Conservation (phyloP, 23 tunicate species). For the Ascidia mentula region DNA sequence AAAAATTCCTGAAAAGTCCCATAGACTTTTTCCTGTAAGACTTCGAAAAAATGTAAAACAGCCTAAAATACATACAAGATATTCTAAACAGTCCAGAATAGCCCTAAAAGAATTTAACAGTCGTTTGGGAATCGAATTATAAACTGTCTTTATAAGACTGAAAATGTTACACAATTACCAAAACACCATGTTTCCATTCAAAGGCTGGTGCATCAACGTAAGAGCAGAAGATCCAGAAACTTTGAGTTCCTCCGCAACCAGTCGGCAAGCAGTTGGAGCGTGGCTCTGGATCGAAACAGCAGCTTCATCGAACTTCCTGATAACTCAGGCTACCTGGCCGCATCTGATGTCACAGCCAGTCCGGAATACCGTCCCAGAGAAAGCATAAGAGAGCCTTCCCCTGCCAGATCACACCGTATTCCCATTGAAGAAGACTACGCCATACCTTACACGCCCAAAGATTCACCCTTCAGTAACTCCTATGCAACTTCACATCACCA, state of each 20-base stretch:
- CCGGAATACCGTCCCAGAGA: not conserved
- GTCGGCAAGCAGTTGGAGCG: not conserved
- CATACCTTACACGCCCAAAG: not conserved
- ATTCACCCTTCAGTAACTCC: too few relatives aligned
- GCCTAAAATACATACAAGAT: too few relatives aligned
- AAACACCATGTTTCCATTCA: not conserved
- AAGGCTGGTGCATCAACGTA: not conserved
- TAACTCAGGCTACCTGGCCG: not conserved
- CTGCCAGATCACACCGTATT: not conserved
- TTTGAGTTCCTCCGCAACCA: not conserved
- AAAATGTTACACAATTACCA: too few relatives aligned
- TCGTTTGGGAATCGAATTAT: too few relatives aligned
- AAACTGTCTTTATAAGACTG: too few relatives aligned
- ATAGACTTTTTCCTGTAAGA: too few relatives aligned
- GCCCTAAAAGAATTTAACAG: too few relatives aligned
- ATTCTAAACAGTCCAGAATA: too few relatives aligned
- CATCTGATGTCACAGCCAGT: not conserved
- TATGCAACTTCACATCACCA: too few relatives aligned
- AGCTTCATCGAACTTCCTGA: constrained; percentile 11
- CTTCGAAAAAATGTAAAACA: too few relatives aligned
- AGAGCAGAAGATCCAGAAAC: not conserved
- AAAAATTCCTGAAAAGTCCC: too few relatives aligned
- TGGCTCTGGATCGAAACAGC: not conserved
- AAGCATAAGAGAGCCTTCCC: not conserved
- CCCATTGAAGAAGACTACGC: not conserved